phyloP scores from a whole-genome alignment of 2,113 vertebrate genomes.

The Dasyurus viverrinus region DNA sequence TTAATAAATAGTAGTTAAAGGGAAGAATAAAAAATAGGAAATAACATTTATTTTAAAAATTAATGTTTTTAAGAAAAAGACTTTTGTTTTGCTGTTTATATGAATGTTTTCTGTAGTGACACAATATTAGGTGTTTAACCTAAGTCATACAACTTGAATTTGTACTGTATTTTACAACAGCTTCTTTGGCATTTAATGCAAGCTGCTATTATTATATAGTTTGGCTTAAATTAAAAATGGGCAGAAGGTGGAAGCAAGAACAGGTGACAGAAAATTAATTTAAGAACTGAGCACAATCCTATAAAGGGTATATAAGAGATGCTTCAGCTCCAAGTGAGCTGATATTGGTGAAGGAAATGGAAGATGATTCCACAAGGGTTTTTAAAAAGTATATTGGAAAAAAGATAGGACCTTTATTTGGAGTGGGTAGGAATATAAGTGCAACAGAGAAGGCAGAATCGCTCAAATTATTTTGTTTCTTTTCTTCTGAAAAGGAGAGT shows the following conservation, averaged over 20 bases:
- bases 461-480: background rate
- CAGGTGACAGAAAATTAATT: background rate
- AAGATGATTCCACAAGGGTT: background rate
- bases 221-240: background rate
- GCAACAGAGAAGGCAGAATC: background rate
- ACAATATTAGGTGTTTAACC: background rate
- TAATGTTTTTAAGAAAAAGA: background rate
- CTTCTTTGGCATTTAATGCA: background rate
- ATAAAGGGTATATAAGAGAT: background rate
- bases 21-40: background rate
- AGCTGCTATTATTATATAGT: background rate
- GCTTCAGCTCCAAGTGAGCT: background rate
- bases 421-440: background rate
- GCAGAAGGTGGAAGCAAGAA: background rate
- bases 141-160: background rate
- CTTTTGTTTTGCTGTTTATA: background rate
- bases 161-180: background rate
- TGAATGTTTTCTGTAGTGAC: background rate
- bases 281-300: background rate
- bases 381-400: background rate
- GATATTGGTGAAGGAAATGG: background rate
- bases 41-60: background rate
- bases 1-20: background rate
- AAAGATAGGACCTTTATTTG: background rate
- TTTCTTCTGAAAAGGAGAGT: background rate